Evolutionary conservation across 1,140 invertebrate genomes (phyloP), one percentile per base, ranked within the genome.

Genomic region (Drosophila teissieri): DNA sequence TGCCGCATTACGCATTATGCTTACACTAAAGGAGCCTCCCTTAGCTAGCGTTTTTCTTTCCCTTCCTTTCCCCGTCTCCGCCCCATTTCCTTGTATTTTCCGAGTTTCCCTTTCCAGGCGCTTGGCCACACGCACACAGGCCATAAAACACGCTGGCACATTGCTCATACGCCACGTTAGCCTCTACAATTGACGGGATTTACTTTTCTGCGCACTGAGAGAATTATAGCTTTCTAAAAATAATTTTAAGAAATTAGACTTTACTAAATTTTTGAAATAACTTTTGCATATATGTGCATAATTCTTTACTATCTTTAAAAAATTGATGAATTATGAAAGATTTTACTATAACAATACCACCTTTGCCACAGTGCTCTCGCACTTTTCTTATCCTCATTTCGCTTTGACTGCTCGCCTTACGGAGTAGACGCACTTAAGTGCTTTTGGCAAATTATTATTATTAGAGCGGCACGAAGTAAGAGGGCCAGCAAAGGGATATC

Each of bases 391-490:
- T 24, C 40, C 42, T 42, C 14, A 37, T 53, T 67, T 42, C 52
- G 34, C 58, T 74, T 75, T 46, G 54, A 52, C 53, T 45, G 40
- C n/a, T 46, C 49, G 37, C 36, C 49, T 48, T 27, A 76, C 84
- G 80, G 78, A 80, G 80, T 89, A 83, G 84, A 84, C 73, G 77
- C 68, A 84, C 85, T 89, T 90, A 89, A 89, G 85, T 90, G 84
- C 80, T 89, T 90, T 57, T 78, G 73, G 84, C 84, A 89, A 89
- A 89, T 89, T 89, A 89, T 89, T 89, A 90, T 89, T 83, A 88
- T 88, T 74, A 75, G 75, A 78, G 52, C 54, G 60, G 34, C 69
- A 70, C 63, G 27, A 14, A 75, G 34, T 10, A 40, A 15, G 17
- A 27, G 27, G 57, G 22, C 24, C 19, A 39, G 60, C 14, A 14